A percentile compares a stretch with the other conserved stretches of the same genome.
phyloP scores from a whole-genome alignment of 2,888 invertebrate species.

The Ephialtes manifestator region DNA sequence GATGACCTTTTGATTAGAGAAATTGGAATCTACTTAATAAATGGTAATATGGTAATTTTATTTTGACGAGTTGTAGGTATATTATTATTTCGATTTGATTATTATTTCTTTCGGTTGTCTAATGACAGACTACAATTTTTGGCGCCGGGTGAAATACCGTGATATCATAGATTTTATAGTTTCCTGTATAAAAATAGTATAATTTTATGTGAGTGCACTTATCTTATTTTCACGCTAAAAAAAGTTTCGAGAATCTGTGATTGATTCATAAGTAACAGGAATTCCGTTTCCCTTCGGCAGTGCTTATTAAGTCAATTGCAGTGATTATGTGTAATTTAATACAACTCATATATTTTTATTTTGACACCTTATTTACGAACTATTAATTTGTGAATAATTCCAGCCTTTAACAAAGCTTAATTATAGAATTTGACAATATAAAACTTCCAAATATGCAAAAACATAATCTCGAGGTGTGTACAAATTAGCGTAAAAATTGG shows the following conservation, averaged over 20 bases:
- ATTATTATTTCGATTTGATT: conserved; percentile 39
- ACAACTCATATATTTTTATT: conserved; percentile 46
- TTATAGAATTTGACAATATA: not conserved
- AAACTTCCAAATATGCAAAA: no score
- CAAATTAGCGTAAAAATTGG: not conserved
- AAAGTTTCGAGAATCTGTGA: no score
- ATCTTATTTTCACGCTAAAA: no score
- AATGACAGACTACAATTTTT: conserved; percentile 5
- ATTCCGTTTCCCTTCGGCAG: conserved; percentile 35
- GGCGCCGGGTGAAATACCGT: not conserved
- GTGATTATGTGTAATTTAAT: conserved; percentile 14
- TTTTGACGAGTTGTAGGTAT: conserved; percentile 26
- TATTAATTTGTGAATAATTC: not conserved
- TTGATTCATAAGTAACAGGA: conserved; percentile 35
- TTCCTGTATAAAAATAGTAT: not conserved
- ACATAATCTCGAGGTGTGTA: not conserved
- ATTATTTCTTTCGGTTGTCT: conserved; percentile 31
- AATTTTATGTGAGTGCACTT: conserved; percentile 24
- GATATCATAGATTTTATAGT: conserved; percentile 24
- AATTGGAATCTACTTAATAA: conserved; percentile 32
- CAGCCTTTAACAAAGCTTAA: not conserved
- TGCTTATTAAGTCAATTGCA: conserved; percentile 36
- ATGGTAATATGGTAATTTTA: conserved; percentile 47
- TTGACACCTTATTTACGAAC: conserved; percentile 33
- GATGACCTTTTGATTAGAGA: conserved; percentile 47